Evolutionary conservation across 2,797 vertebrate genomes (phyloP), one percentile per base, ranked within the genome.

Genomic region (Etheostoma perlongum): DNA sequence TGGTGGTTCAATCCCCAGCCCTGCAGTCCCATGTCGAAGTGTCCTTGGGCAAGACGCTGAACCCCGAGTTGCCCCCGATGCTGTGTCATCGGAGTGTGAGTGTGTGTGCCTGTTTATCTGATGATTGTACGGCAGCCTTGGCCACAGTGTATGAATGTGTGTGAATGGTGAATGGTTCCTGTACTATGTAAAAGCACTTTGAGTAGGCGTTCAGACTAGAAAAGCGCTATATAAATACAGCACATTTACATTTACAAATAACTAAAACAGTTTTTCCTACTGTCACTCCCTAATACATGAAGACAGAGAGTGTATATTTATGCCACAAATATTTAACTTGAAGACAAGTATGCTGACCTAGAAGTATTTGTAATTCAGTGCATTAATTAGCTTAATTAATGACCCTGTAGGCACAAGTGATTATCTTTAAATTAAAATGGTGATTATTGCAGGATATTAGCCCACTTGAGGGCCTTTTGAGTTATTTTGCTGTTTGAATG

Each of bases 301-400:
- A 68, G 23, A 67, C 27, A 46, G 4, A 19, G 40, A 69, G 40
- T 74, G 81, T 82, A 55, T 83, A 81, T 83, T 64, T 73, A 70
- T 27, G 48, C 16, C 23, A 67, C 47, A 64, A 51, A 83, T 46
- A 73, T 74, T 15, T 62, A 30, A 61, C 48, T 5, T 67, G 44
- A 70, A 79, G 71, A 74, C 30, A 47, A 63, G 47, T 62, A 44
- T 77, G 67, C 75, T 84, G 76, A 87, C 76, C 72, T 60, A 81
- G 72, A 88, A 84, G 65, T 76, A 73, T 78, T 76, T 75, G 53
- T 76, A 72, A 74, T 83, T 85, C 51, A 52, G 13, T 58, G 68
- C 81, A 82, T 90, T 72, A 68, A 85, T 89, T 74, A 71, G 54
- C 55, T 68, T 79, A 87, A 88, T 86, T 72, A 89, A 83, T 86